phyloP scores from a whole-genome alignment of 2,888 invertebrate species.

The Melanchra persicariae region DNA sequence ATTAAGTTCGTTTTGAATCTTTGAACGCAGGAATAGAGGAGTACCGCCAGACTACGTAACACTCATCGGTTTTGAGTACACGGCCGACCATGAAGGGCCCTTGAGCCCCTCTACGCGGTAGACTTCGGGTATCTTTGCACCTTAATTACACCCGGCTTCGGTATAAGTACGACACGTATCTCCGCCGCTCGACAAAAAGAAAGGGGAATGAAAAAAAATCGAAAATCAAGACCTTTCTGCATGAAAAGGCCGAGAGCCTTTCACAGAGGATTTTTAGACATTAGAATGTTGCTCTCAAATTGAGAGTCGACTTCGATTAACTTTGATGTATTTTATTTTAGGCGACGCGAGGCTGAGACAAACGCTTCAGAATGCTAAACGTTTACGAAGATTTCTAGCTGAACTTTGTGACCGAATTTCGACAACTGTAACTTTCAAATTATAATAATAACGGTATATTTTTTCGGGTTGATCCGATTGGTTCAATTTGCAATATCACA shows the following conservation, averaged over 20 bases:
- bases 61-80: constrained; percentile 86
- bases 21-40: constrained; percentile 83
- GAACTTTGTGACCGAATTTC: constrained; percentile 48
- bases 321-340: constrained; percentile 76
- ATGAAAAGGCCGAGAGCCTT: constrained; percentile 73
- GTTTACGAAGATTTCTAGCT: constrained; percentile 60
- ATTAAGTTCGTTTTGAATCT: constrained; percentile 87
- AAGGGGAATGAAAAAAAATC: constrained; percentile 75
- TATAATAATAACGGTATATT: constrained; percentile 15
- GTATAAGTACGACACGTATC: constrained; percentile 86
- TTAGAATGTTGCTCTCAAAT: constrained; percentile 75
- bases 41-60: constrained; percentile 85
- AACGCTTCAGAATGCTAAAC: constrained; percentile 65
- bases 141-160: constrained; percentile 87
- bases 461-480: constrained; percentile 21
- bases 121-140: constrained; percentile 90
- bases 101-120: constrained; percentile 82
- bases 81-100: constrained; percentile 84
- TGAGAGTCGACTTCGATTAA: constrained; percentile 74
- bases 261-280: constrained; percentile 77
- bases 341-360: constrained; percentile 56
- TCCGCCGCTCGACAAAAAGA: constrained; percentile 79
- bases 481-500: background rate
- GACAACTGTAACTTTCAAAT: constrained; percentile 18
- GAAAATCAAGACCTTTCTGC: constrained; percentile 77